Conservation (phyloP, 2,113 vertebrate genomes). For the Tympanuchus pallidicinctus region DNA sequence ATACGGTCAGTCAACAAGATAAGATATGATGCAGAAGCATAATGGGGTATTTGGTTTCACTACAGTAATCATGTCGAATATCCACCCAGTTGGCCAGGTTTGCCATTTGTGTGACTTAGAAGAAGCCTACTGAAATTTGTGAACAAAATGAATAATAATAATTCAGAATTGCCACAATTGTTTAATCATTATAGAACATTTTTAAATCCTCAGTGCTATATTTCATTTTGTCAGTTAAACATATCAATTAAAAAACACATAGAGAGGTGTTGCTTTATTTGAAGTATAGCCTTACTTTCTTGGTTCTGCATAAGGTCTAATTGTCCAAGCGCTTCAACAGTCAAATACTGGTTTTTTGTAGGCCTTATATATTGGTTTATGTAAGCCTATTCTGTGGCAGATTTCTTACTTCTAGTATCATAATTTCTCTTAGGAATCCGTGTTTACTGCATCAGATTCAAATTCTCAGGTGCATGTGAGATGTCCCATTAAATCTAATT, state of each 20-base stretch:
- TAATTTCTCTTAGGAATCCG: not conserved
- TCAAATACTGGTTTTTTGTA: not conserved
- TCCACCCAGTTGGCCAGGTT: not conserved
- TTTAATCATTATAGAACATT: constrained; percentile 51
- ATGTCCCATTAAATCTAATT: not conserved
- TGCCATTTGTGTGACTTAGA: constrained; percentile 16
- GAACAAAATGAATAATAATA: constrained; percentile 23
- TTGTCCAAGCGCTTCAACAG: not conserved
- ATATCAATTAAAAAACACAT: not conserved
- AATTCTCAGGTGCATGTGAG: not conserved
- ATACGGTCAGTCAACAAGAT: not conserved
- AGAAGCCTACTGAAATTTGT: constrained; percentile 25
- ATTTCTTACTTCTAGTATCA: not conserved
- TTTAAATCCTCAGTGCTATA: constrained; percentile 12
- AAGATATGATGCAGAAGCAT: not conserved
- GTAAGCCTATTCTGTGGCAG: not conserved
- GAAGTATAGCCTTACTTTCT: not conserved
- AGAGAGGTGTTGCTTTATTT: not conserved
- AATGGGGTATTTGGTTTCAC: constrained; percentile 16
- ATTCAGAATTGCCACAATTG: constrained; percentile 15
- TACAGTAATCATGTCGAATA: not conserved
- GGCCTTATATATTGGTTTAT: not conserved
- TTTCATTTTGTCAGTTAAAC: constrained; percentile 19
- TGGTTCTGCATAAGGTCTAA: not conserved
- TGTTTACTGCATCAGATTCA: not conserved